These are phyloP conservation scores for Cantharis flavilabris DNA, from an alignment of 2,888 invertebrate species.

Conservation along the genomic window DNA sequence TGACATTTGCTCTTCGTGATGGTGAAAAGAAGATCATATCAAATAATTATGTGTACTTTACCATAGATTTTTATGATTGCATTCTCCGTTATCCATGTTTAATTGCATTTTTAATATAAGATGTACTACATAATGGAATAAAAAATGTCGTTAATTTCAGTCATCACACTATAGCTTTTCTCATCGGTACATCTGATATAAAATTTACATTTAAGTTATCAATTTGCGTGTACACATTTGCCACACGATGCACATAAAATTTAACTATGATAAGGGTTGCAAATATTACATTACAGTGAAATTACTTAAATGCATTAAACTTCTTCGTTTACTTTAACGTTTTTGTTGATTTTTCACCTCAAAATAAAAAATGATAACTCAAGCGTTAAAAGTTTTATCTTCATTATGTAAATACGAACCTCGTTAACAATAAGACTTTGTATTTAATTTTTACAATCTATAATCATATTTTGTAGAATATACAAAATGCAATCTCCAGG, in stretches of 20 bases:
- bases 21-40: not conserved
- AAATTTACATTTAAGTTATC: slow-evolving; percentile 2
- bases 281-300: not conserved
- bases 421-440: not conserved
- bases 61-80: not conserved
- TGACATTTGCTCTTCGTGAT: not conserved
- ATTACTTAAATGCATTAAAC: slow-evolving; percentile 25
- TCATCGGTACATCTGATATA: not conserved
- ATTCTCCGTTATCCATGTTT: not conserved
- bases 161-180: not conserved
- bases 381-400: not conserved
- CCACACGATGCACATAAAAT: not conserved
- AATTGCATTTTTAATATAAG: not conserved
- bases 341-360: not conserved
- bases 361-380: not conserved
- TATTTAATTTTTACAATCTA: slow-evolving; percentile 15
- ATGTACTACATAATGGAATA: not conserved
- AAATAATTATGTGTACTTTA: slow-evolving; percentile 1
- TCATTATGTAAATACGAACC: not conserved
- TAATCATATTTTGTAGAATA: slow-evolving; percentile 11
- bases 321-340: slow-evolving; percentile 28
- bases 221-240: slow-evolving; percentile 11
- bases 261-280: slow-evolving; percentile 2
- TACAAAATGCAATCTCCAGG: slow-evolving; percentile 18
- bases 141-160: not conserved